Conservation (phyloP, 2,888 invertebrate genomes). For the Sarcophaga caerulescens region DNA sequence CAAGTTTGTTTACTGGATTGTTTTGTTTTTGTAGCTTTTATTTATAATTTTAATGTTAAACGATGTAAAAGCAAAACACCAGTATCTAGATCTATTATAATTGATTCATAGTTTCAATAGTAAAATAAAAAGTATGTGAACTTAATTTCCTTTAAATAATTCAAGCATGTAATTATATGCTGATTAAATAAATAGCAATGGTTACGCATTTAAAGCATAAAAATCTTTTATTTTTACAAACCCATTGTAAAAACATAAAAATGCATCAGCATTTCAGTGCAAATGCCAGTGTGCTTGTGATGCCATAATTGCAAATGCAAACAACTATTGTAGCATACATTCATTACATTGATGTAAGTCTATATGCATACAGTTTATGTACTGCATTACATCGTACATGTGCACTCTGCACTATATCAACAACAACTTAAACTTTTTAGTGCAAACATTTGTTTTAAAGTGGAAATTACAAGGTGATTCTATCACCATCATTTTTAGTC, state of each 20-base stretch:
- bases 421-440: slow-evolving; percentile 55
- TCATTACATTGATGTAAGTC: not conserved
- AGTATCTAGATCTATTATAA: no score
- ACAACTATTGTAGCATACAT: no score
- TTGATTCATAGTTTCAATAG: no score
- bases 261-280: slow-evolving; percentile 47
- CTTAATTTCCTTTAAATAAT: slow-evolving; percentile 15
- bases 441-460: slow-evolving; percentile 74
- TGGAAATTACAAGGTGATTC: slow-evolving; percentile 75
- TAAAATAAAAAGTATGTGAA: no score
- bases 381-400: not conserved
- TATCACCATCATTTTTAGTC: slow-evolving; percentile 63
- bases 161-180: slow-evolving; percentile 46
- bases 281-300: not conserved
- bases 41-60: no score
- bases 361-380: slow-evolving; percentile 24
- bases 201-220: slow-evolving; percentile 32
- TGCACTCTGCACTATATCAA: slow-evolving; percentile 41
- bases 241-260: slow-evolving; percentile 60
- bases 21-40: no score
- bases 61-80: no score
- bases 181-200: slow-evolving; percentile 36
- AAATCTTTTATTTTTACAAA: slow-evolving; percentile 46
- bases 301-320: not conserved
- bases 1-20: no score